Evolutionary conservation across 2,113 vertebrate species (phyloP).

Genomic region (Ochotona princeps): DNA sequence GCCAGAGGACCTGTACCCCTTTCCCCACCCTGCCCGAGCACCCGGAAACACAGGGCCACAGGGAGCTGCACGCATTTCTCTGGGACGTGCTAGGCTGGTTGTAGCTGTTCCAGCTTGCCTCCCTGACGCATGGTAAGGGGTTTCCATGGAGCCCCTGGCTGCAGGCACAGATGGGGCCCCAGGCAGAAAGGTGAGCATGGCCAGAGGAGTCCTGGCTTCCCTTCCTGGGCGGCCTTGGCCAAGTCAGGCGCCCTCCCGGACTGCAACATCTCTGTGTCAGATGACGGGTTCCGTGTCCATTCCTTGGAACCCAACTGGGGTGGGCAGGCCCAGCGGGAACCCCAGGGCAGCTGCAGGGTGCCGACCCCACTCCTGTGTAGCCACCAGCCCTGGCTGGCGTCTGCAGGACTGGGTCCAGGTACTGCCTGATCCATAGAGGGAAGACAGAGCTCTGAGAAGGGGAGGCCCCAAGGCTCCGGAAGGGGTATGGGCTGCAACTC

Average conservation of each 20-base stretch:
- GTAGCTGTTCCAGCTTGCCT: no score
- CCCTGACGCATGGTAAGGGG: not conserved
- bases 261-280: not conserved
- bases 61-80: not conserved
- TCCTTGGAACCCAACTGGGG: fast-evolving
- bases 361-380: no score
- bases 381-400: fast-evolving
- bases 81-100: not conserved
- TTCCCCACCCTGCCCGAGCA: no score
- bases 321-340: not conserved
- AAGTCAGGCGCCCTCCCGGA: not conserved
- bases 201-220: fast-evolving
- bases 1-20: not conserved
- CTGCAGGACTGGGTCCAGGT: not conserved
- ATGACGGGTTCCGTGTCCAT: no score
- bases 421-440: not conserved
- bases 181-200: fast-evolving
- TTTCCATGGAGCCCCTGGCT: fast-evolving
- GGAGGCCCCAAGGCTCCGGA: not conserved
- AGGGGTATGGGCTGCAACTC: conserved; percentile 35
- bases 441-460: conserved; percentile 19
- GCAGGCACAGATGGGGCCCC: fast-evolving
- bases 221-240: conserved; percentile 19
- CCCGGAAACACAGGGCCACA: no score
- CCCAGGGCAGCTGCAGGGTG: fast-evolving